These are phyloP conservation scores for Dasysyrphus tricinctus DNA, from an alignment of 2,888 invertebrate species.

Conservation along the genomic window DNA sequence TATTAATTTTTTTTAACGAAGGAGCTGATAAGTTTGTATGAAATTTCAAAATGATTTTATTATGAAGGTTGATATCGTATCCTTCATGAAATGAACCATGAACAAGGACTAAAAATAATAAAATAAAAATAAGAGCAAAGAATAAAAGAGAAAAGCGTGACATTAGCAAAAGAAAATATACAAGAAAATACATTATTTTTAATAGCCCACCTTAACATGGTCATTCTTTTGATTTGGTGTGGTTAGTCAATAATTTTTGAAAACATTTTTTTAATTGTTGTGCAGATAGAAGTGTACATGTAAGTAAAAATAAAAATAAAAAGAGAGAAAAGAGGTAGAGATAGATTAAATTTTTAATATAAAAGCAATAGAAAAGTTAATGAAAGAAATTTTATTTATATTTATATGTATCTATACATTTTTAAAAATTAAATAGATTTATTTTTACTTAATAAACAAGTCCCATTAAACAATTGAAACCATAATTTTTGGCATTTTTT, in stretches of 20 bases:
- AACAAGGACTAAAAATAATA: background rate
- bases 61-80: background rate
- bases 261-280: slow-evolving; percentile 24
- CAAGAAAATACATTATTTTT: background rate
- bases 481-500: too few species aligned
- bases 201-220: slow-evolving; percentile 64
- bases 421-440: background rate
- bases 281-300: slow-evolving; percentile 55
- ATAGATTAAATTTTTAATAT: background rate
- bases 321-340: background rate
- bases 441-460: too few species aligned
- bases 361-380: background rate
- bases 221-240: slow-evolving; percentile 56
- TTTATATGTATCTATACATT: too few species aligned
- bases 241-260: background rate
- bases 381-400: background rate
- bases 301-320: slow-evolving; percentile 49
- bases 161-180: background rate
- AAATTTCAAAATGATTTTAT: background rate
- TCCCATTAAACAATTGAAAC: too few species aligned
- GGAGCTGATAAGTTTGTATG: background rate
- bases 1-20: background rate
- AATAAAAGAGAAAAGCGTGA: background rate
- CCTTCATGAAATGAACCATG: background rate
- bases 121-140: background rate